Evolutionary conservation across 2,113 vertebrate genomes (phyloP).

Genomic region (Tylochromis polylepis): DNA sequence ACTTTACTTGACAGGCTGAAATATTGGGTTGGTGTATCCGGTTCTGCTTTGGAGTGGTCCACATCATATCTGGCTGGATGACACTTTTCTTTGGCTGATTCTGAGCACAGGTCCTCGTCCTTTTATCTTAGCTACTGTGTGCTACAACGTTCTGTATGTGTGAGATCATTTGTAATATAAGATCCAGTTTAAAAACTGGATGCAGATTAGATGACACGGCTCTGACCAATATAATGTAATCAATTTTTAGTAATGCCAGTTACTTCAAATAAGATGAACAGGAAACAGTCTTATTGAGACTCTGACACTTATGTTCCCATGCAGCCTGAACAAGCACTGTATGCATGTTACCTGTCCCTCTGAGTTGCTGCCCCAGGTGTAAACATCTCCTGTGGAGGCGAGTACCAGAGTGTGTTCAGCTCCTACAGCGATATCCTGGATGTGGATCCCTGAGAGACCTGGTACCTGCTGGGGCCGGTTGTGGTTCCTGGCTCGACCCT

Average conservation of each 20-base stretch:
- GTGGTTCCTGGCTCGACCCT: conserved; percentile 76
- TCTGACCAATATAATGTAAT: background rate
- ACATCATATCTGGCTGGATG: background rate
- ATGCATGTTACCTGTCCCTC: conserved; percentile 75
- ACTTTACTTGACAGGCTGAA: background rate
- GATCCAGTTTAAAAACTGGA: background rate
- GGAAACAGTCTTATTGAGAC: background rate
- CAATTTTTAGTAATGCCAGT: background rate
- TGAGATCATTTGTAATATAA: background rate
- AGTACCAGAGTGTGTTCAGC: conserved; percentile 76
- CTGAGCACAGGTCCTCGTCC: background rate
- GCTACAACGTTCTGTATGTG: rapidly evolving
- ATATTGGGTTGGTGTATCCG: background rate
- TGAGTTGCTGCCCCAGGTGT: conserved; percentile 80
- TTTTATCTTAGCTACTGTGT: background rate
- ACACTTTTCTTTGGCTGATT: background rate
- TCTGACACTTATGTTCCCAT: background rate
- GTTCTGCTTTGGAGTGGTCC: background rate
- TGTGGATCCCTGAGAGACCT: conserved; percentile 67
- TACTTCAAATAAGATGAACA: background rate
- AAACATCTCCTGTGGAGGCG: conserved; percentile 73
- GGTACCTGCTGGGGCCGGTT: conserved; percentile 77
- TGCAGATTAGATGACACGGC: background rate
- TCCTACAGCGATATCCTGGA: conserved; percentile 74
- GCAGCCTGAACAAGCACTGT: background rate